phyloP scores from a whole-genome alignment of 1,140 invertebrate genomes.

The Harpegnathos saltator region DNA sequence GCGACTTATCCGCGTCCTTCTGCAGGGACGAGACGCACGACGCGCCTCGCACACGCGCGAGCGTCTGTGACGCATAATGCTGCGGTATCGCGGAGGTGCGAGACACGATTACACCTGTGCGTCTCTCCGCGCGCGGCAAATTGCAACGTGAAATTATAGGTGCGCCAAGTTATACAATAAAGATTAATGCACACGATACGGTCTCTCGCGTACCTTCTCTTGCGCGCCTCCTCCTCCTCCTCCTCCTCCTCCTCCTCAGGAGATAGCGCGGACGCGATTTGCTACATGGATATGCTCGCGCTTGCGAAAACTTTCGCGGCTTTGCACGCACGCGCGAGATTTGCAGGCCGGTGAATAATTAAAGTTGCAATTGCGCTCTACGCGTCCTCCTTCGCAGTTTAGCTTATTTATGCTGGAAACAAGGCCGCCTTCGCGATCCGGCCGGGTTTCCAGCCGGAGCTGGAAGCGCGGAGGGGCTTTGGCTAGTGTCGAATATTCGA shows the following conservation, averaged over 20 bases:
- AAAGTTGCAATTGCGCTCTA: slow-evolving; percentile 29
- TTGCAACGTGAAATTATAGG: slow-evolving; percentile 60
- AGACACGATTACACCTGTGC: slow-evolving; percentile 54
- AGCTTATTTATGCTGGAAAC: slow-evolving; percentile 18
- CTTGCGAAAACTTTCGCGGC: slow-evolving; percentile 37
- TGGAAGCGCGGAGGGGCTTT: too few species aligned
- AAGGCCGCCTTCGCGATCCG: slow-evolving; percentile 15
- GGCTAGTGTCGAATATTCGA: too few species aligned
- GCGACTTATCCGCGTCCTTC: slow-evolving; percentile 10
- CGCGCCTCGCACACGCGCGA: slow-evolving; percentile 1
- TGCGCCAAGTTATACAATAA: slow-evolving; percentile 58
- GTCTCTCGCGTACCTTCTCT: slow-evolving; percentile 18
- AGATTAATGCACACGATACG: slow-evolving; percentile 57
- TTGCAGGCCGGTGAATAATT: slow-evolving; percentile 53
- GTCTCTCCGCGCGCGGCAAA: slow-evolving; percentile 47
- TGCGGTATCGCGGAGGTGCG: slow-evolving; percentile 30
- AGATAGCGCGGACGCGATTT: slow-evolving; percentile 47
- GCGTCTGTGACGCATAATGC: slow-evolving; percentile 33
- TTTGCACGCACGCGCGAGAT: slow-evolving; percentile 37
- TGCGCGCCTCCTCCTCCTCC: too few species aligned
- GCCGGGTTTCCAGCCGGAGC: slow-evolving; percentile 14
- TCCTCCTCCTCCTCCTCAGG: too few species aligned
- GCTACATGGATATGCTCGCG: not conserved
- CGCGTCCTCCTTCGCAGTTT: slow-evolving; percentile 29
- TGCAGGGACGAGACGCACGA: not conserved